Base-by-base conservation (phyloP, 2,888 invertebrate species). In the Odontomyia ornata region DNA sequence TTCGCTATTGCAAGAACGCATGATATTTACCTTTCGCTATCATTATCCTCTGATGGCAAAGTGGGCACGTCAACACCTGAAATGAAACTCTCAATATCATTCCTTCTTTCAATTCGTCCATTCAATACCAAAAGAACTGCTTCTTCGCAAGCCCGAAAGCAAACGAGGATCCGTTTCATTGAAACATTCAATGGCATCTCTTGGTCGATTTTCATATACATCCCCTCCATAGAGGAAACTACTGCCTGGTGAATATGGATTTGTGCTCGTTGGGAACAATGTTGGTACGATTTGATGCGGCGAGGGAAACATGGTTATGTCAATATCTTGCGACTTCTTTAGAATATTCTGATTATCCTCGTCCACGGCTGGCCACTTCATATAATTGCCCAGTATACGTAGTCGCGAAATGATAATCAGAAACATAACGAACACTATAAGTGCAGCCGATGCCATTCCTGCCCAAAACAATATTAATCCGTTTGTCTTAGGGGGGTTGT, bases 301-400 rank as follows among this genome's bases (percentile, higher is more conserved):
- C 3, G 82, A 80, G 28, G 82, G 81, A 69, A 80, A 81, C 80
- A 82, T 81, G 9, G 81, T 80, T 1, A 82, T 81, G 60, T 82
- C 82, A 36, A 77, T 77, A 30, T 77, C 77, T n/a, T 62, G 71
- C 25, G 64, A n/a, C 23, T 78, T 72, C 15, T 78, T 72, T n/a
- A 77, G 25, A 28, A 79, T 80, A 36, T 72, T 64, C 28, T 79
- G 65, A 18, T 80, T 76, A 43, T 79, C 79, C 18, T 79, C 79
- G 21, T 76, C 64, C 2, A 46, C 2, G 1, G 46, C 11, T 1
- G 78, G 71, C 81, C 80, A 81, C 7, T 79, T 71, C 23, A 72
- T n/a, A 47, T 78, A 78, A 64, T 72, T 77, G 7, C 69, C 72
- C 1, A 80, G 27, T 11, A 77, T 15, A 46, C 73, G 77, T 13